Evolutionary conservation across 2,888 invertebrate species (phyloP), one percentile per base, ranked within the genome.

Genomic region (Torymus texanus): DNA sequence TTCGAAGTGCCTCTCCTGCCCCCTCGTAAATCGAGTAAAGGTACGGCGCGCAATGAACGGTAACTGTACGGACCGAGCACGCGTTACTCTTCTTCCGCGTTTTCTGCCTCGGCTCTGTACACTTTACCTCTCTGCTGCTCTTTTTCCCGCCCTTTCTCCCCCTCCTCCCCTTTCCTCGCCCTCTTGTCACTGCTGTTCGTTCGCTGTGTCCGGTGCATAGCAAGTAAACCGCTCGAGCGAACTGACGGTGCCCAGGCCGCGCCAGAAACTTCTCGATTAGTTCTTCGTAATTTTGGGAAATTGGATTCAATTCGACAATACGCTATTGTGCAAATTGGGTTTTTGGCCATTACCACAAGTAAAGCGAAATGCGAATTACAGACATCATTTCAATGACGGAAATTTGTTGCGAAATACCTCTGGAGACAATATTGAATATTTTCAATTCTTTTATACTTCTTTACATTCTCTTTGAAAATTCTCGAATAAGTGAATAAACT

Each of bases 1-100:
- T 68, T 68, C 62, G 24, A 53, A 68, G 70, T 58, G 65, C 24
- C 13, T 21, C 21, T 21, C 21, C 21, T 21, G 21, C 21, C 21
- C 2, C 21, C 41, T 55, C 70, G 65, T 59, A 71, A 77, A 77
- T 77, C 77, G 71, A 68, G 75, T 56, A 62, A 68, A 75, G 75
- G 50, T 68, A 55, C 68, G 68, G 61, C 8, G 41, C 41, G 41
- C 68, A 62, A 75, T 68, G 75, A 68, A 68, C 55, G 62, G 61
- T 59, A 75, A 75, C 75, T 53, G 18, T 67, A 55, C 18, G 62
- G 59, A 12, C 21, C 18, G 21, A 75, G 67, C 41, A 65, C 51
- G 71, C 76, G 65, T 68, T 76, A 63, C 70, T 71, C 65, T 58
- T 50, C 50, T n/a, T 50, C 51, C 41, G 16, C 51, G 24, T 29